These are phyloP conservation scores for Tadarida brasiliensis DNA, from an alignment of 2,797 vertebrate species.

Conservation along the genomic window DNA sequence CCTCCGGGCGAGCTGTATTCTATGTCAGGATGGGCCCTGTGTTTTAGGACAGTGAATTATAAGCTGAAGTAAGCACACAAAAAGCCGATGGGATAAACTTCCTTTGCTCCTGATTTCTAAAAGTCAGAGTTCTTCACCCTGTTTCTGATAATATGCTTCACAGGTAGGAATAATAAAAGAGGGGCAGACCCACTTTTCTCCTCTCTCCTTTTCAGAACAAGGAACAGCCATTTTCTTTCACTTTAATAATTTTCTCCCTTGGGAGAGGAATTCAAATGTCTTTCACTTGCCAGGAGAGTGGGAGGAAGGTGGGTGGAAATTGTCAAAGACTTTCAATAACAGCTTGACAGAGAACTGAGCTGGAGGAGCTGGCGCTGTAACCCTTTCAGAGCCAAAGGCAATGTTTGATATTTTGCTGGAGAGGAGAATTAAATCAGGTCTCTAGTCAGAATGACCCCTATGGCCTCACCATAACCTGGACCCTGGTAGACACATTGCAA, in stretches of 20 bases:
- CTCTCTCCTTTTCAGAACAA: conserved; percentile 77
- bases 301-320: conserved; percentile 79
- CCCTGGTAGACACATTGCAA: not conserved
- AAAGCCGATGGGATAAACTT: not conserved
- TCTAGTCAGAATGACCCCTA: not conserved
- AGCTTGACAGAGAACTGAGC: conserved; percentile 63
- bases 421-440: not conserved
- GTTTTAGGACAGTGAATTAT: not conserved
- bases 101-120: not conserved
- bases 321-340: conserved; percentile 77
- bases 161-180: conserved; percentile 1
- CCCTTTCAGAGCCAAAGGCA: not conserved
- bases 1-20: no score
- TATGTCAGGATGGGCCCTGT: rapidly evolving
- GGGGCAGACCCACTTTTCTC: conserved; percentile 11
- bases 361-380: conserved; percentile 58
- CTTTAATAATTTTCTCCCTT: conserved; percentile 78
- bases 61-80: not conserved
- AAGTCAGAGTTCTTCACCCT: not conserved
- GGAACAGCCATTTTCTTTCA: conserved; percentile 80
- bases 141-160: conserved; percentile 7
- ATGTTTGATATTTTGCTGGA: not conserved
- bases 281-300: conserved; percentile 78
- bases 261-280: conserved; percentile 77
- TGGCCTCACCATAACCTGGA: not conserved